Evolutionary conservation across 2,797 vertebrate species (phyloP), one percentile per base, ranked within the genome.

Genomic region (Neosalanx taihuensis): DNA sequence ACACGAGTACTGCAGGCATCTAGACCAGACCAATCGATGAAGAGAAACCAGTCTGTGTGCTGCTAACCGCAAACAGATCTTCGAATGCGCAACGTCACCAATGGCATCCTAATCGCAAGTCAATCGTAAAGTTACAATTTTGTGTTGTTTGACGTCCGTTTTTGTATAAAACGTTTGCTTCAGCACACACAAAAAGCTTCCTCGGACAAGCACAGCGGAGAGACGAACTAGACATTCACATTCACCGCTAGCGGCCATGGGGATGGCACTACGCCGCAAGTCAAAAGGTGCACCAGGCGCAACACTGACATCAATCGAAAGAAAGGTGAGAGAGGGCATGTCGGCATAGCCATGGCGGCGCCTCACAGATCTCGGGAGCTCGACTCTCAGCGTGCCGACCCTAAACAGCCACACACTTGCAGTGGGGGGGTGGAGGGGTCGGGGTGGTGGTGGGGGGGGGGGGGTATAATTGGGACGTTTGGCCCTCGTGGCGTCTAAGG

Each of bases 151-250:
- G 49, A 71, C 17, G 3, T 71, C 41, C 68, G 37, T 30, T 2
- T 57, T 26, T 26, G 23, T 26, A 6, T 20, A 49, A 3, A 18
- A 13, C 76, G 72, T 78, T 67, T 30, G 20, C 35, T 76, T 74
- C 85, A 88, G 89, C 90, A 88, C 90, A 91, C 90, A 92, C 86
- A 92, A 87, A 92, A 89, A 83, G 88, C 81, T 83, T 90, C 85
- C 83, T 87, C 85, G 64, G 37, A 71, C 71, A 67, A 72, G 63
- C 46, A 85, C 63, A 56, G 57, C 72, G 59, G 67, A 66, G 70
- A 84, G 77, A 91, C 84, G 88, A 86, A 88, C 83, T 68, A 78
- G 72, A 91, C 90, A 90, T 79, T 87, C 79, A 79, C 78, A 79
- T 93, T 74, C 87, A 89, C 88, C 75, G 61, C 87, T 91, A 88